A percentile compares a stretch with the other conserved stretches of the same genome.
Conservation (phyloP, 2,113 vertebrate genomes). For the Balaeniceps rex region DNA sequence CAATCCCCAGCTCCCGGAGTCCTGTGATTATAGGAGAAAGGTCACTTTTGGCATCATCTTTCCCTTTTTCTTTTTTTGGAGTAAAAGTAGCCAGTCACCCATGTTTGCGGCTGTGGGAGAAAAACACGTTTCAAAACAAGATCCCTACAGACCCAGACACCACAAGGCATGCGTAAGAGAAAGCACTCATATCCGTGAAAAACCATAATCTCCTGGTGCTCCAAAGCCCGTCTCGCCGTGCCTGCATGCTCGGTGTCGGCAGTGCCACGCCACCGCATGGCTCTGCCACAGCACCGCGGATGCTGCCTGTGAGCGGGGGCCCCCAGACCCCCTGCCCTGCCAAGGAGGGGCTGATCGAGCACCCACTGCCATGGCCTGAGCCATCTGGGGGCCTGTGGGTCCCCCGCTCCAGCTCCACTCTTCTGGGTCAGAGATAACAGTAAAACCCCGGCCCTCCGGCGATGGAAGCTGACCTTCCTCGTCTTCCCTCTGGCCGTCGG, state of each 20-base stretch:
- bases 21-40: neutral
- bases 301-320: neutral
- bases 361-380: neutral
- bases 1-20: neutral
- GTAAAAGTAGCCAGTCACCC: neutral
- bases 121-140: neutral
- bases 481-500: rapidly evolving
- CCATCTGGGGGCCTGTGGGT: neutral
- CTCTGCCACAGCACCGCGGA: neutral
- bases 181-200: neutral
- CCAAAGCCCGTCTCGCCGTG: neutral
- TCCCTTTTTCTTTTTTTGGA: neutral
- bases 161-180: no score
- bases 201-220: neutral
- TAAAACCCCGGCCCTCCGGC: neutral
- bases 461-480: neutral
- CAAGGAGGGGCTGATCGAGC: neutral
- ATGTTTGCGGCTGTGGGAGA: neutral
- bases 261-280: neutral
- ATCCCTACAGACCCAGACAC: neutral
- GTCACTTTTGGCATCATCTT: neutral
- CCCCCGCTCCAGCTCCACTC: no score
- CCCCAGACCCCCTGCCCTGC: neutral
- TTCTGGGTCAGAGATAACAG: neutral
- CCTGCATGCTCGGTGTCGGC: rapidly evolving